These are phyloP conservation scores for Yponomeuta evonymella DNA, from an alignment of 2,888 invertebrate genomes.

Conservation along the genomic window DNA sequence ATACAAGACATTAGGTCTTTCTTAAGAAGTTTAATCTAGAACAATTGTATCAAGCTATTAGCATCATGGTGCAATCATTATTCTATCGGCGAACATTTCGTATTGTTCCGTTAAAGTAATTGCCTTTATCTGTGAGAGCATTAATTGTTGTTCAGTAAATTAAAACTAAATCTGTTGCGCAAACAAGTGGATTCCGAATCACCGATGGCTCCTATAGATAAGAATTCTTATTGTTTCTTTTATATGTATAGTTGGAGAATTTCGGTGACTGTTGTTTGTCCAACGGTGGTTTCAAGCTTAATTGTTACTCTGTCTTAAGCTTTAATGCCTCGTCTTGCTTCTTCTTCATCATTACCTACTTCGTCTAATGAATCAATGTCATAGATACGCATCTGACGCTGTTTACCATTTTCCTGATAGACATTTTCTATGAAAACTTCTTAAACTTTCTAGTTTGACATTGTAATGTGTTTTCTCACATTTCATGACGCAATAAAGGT, in stretches of 20 bases:
- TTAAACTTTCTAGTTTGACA: slow-evolving; percentile 15
- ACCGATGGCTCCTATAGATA: slow-evolving; percentile 42
- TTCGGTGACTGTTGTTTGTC: slow-evolving; percentile 10
- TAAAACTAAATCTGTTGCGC: slow-evolving; percentile 30
- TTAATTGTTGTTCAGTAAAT: slow-evolving; percentile 31
- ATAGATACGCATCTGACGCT: slow-evolving; percentile 14
- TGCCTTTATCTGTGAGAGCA: slow-evolving; percentile 16
- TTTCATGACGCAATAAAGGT: slow-evolving; percentile 24
- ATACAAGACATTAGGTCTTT: not conserved
- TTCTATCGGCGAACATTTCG: slow-evolving; percentile 14
- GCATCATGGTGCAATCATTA: slow-evolving; percentile 10
- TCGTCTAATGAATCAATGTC: slow-evolving; percentile 16
- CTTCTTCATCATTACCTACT: not conserved
- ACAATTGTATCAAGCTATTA: slow-evolving; percentile 7
- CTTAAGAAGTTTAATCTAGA: not conserved
- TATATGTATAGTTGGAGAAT: slow-evolving; percentile 28
- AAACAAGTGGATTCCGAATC: slow-evolving; percentile 22
- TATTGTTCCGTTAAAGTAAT: slow-evolving; percentile 17
- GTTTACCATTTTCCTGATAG: slow-evolving; percentile 12
- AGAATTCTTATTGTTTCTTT: slow-evolving; percentile 34
- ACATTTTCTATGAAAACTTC: slow-evolving; percentile 13
- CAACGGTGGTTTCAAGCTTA: slow-evolving; percentile 14
- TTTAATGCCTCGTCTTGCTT: slow-evolving; percentile 1
- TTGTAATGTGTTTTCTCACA: slow-evolving; percentile 30
- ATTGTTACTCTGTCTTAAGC: slow-evolving; percentile 3